Conservation (phyloP, 1,140 invertebrate species). For the Heliothis virescens region DNA sequence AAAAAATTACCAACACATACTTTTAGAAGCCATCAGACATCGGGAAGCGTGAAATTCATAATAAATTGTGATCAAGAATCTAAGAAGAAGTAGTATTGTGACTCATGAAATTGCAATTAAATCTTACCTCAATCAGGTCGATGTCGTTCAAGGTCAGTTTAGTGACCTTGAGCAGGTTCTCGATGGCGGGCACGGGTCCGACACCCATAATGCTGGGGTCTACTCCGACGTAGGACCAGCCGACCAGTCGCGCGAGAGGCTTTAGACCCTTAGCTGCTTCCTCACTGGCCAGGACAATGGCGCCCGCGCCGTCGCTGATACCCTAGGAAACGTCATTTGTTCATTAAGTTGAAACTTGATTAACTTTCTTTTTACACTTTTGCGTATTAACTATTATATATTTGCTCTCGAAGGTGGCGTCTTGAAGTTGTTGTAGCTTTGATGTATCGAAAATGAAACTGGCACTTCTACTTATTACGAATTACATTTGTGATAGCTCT, state of each 20-base stretch:
- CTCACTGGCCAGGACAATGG: conserved; percentile 96
- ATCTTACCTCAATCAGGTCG: conserved; percentile 94
- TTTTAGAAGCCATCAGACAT: no score
- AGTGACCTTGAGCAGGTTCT: conserved; percentile 91
- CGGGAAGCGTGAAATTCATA: no score
- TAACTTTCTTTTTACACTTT: no score
- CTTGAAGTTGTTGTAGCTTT: no score
- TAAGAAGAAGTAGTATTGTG: no score
- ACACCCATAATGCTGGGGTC: conserved; percentile 97
- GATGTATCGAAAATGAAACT: not conserved
- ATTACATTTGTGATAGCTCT: no score
- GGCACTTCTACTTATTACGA: not conserved
- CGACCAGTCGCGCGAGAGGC: conserved; percentile 92
- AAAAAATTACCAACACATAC: no score
- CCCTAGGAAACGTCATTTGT: conserved; percentile 84
- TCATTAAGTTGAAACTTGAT: no score
- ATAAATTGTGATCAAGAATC: no score
- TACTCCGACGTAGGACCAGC: conserved; percentile 92
- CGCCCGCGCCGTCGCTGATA: conserved; percentile 98
- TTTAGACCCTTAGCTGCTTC: conserved; percentile 95
- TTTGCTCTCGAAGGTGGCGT: no score
- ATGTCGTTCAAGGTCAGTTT: conserved; percentile 94
- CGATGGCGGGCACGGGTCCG: conserved; percentile 97
- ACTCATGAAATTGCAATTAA: not conserved
- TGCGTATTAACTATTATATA: no score